Conservation (phyloP, 2,113 vertebrate species). For the Bagarius yarrelli region DNA sequence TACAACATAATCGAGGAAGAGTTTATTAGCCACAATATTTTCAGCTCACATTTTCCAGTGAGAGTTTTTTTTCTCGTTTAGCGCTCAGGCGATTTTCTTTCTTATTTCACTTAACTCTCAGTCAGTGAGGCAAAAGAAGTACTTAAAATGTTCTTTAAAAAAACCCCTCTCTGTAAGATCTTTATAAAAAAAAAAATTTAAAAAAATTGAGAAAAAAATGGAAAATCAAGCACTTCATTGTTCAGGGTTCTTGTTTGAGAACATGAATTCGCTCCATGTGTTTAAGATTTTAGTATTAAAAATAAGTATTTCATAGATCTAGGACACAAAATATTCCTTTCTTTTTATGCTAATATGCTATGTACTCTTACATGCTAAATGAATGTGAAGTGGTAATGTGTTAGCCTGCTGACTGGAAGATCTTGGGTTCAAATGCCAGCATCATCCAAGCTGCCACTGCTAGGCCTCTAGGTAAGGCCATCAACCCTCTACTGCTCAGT, state of each 20-base stretch:
- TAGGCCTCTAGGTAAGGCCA: too few species aligned
- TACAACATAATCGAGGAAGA: conserved; percentile 1
- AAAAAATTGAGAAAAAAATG: not conserved
- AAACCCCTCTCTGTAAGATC: not conserved
- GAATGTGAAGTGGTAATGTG: too few species aligned
- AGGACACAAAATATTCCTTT: not conserved
- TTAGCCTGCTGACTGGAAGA: too few species aligned
- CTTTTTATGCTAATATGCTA: conserved; percentile 7
- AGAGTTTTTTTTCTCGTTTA: not conserved
- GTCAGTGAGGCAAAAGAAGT: not conserved
- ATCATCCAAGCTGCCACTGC: too few species aligned
- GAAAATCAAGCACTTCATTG: not conserved
- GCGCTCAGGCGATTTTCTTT: not conserved
- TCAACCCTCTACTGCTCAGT: too few species aligned
- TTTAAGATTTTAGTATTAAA: not conserved
- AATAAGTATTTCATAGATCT: not conserved
- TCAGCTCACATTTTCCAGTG: conserved; percentile 12
- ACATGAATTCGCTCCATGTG: not conserved
- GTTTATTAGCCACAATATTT: not conserved
- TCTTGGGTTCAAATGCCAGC: too few species aligned
- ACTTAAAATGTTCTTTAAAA: conserved; percentile 60
- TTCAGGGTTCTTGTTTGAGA: not conserved
- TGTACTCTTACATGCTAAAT: too few species aligned
- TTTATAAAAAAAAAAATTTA: not conserved
- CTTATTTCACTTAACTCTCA: not conserved